Percentiles rank a stretch among this genome's conserved stretches.
phyloP scores from a whole-genome alignment of 2,113 vertebrate species.

The Calidris pugnax region DNA sequence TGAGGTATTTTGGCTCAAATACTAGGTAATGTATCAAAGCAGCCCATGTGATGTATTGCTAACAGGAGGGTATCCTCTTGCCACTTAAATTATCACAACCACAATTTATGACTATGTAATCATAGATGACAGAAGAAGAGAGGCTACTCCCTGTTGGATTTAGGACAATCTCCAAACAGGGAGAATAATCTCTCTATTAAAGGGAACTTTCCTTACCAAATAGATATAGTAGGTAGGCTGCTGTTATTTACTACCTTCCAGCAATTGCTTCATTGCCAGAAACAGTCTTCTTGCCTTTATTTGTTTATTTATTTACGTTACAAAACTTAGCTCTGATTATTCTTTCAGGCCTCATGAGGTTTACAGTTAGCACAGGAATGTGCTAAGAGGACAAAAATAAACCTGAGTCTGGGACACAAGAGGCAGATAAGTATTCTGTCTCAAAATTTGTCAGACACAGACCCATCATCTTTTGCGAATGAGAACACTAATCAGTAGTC shows the following conservation, averaged over 20 bases:
- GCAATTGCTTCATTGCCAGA: neutral
- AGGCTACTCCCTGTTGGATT: neutral
- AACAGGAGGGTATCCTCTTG: neutral
- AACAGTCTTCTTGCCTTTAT: neutral
- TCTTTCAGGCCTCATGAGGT: neutral
- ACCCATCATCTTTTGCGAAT: slow-evolving; percentile 16
- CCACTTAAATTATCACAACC: neutral
- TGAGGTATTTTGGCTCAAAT: neutral
- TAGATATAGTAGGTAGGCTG: neutral
- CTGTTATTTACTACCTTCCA: neutral
- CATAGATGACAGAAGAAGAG: neutral
- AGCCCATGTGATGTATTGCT: neutral
- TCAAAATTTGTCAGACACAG: neutral
- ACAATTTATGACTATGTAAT: neutral
- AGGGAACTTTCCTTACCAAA: neutral
- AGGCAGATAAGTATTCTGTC: neutral
- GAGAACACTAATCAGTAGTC: slow-evolving; percentile 13
- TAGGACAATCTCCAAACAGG: neutral
- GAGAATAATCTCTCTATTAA: neutral
- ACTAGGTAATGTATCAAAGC: neutral
- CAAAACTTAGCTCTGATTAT: neutral
- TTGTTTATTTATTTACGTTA: neutral
- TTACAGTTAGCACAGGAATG: neutral
- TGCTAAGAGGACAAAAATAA: neutral
- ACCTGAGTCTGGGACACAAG: neutral